Base-by-base conservation (phyloP, 2,888 invertebrate species). In the Metacarcinus magister region DNA sequence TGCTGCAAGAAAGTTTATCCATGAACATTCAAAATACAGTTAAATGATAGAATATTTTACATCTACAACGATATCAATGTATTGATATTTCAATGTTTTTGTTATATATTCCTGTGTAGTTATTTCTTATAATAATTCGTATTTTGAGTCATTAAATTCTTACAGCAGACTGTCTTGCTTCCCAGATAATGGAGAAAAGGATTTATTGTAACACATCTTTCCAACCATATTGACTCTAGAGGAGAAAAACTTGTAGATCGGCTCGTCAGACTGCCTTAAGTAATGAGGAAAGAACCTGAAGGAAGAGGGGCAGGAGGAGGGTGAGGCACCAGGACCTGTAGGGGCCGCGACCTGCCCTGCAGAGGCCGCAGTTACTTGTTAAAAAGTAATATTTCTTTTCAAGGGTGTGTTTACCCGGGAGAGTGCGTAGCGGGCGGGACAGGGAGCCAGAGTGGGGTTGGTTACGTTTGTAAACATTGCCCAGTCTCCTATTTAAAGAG, bases 391-490 rank as follows among this genome's bases (percentile, higher is more conserved):
- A 93, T 93, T 75, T 93, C 93, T 93, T 93, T 93, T 28, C 43
- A 39, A 75, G n/a, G 67, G 75, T 48, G 67, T 93, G 75, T 93
- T 75, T 93, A 44, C 75, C 44, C 75, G 23, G 75, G 93, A 7
- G 39, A 44, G 44, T 75, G 75, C 43, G 93, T 93, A 44, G 75
- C 39, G 93, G 92, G 93, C 28, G 28, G 93, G 93, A 54, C 39
- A 60, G 44, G 28, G 93, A 54, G 44, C 39, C 32, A 67, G 16
- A n/a, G 67, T 87, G 87, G 94, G 94, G 48, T 87, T 94, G 87
- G 94, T 94, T 94, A 94, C 94, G 87, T 87, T 94, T 94, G 48
- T 94, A 23, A 87, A 94, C 94, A 94, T 28, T 94, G 87, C n/a
- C 46, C 46, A 23, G 46, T 4, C 44, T 44, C 28, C 28, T 94